phyloP scores from a whole-genome alignment of 2,113 vertebrate species.

The Hassar affinis region DNA sequence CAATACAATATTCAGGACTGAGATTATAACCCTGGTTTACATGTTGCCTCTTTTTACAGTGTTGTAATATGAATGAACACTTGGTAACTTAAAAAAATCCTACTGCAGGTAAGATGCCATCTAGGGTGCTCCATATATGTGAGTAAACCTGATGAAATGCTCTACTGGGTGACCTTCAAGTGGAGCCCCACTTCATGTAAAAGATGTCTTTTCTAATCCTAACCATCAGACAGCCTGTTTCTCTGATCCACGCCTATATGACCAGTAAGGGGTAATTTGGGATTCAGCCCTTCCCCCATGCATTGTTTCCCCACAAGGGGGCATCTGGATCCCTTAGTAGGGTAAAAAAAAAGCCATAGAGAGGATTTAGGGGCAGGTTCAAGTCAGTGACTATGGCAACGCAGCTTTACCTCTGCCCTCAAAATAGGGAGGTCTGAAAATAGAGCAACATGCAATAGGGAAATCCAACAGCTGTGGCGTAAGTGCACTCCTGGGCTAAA shows the following conservation, averaged over 20 bases:
- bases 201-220: background rate
- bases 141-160: background rate
- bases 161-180: background rate
- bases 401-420: conserved; percentile 65
- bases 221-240: background rate
- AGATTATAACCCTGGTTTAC: background rate
- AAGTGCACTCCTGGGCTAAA: background rate
- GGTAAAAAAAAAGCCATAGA: conserved; percentile 22
- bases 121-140: background rate
- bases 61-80: background rate
- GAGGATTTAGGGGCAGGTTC: conserved; percentile 64
- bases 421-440: conserved; percentile 60
- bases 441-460: conserved; percentile 43
- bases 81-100: background rate
- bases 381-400: conserved; percentile 68
- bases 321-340: conserved; percentile 1
- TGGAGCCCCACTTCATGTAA: background rate
- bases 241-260: no score
- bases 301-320: conserved; percentile 29
- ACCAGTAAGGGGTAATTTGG: background rate
- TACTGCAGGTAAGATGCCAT: background rate
- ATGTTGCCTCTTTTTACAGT: background rate
- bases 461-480: conserved; percentile 39
- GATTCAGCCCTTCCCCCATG: background rate
- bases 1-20: background rate